Percentiles rank a stretch among this genome's conserved stretches.
These are phyloP conservation scores for Dichetophora obliterata DNA, from an alignment of 2,888 invertebrate genomes.

Conservation along the genomic window DNA sequence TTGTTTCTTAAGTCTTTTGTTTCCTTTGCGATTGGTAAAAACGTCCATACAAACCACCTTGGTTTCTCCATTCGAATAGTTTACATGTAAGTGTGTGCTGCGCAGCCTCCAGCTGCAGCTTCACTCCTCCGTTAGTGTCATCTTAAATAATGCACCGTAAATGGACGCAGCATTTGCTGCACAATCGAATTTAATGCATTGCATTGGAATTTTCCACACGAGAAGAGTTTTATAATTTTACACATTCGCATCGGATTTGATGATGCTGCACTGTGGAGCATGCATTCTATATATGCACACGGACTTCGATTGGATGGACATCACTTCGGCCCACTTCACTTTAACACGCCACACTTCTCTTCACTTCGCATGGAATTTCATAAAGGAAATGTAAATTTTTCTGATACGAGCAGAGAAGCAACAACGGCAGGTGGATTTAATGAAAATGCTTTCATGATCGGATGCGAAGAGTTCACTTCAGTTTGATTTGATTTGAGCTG, in stretches of 20 bases:
- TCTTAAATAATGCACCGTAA: neutral
- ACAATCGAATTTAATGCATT: slow-evolving; percentile 15
- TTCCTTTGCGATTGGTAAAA: neutral
- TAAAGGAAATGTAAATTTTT: slow-evolving; percentile 38
- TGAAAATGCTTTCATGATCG: slow-evolving; percentile 32
- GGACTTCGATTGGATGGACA: too few relatives aligned
- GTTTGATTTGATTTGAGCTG: neutral
- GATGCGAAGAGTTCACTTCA: neutral
- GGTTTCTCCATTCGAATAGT: slow-evolving; percentile 12
- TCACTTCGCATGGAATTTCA: slow-evolving; percentile 4
- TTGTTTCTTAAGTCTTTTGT: slow-evolving; percentile 26
- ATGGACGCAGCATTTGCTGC: slow-evolving; percentile 17
- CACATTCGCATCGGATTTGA: slow-evolving; percentile 15
- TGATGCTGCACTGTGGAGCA: neutral
- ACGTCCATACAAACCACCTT: slow-evolving; percentile 12
- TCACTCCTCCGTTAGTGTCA: neutral
- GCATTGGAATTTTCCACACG: slow-evolving; percentile 13
- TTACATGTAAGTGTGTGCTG: neutral
- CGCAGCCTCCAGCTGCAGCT: neutral
- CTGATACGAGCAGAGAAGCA: neutral
- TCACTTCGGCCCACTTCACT: neutral
- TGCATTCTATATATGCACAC: neutral
- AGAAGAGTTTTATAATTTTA: slow-evolving; percentile 27
- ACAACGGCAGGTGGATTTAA: slow-evolving; percentile 39
- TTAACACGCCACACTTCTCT: neutral